phyloP scores from a whole-genome alignment of 2,888 invertebrate genomes.

The Platypus cylindrus region DNA sequence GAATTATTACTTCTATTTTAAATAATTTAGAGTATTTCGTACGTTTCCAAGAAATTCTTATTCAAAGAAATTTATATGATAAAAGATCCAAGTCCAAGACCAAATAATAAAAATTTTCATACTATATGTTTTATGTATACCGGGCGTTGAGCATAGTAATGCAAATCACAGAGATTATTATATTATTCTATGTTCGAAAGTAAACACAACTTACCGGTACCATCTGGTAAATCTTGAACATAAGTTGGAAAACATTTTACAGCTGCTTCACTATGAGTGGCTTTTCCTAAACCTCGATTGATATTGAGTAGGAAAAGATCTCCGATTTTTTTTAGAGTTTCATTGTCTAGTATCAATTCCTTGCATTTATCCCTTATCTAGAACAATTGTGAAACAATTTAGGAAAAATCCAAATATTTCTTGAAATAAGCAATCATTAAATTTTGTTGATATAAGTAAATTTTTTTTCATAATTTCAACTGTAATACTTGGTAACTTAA shows the following conservation, averaged over 20 bases:
- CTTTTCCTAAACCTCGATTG: slow-evolving; percentile 64
- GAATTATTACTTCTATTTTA: too few species aligned
- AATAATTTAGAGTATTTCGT: too few species aligned
- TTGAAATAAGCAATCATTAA: too few species aligned
- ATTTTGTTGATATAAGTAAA: too few species aligned
- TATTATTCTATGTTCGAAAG: background rate
- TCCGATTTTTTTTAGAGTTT: slow-evolving; percentile 66
- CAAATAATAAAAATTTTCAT: too few species aligned
- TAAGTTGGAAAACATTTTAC: slow-evolving; percentile 95
- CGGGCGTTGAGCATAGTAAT: background rate
- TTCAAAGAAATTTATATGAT: too few species aligned
- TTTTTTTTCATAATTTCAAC: too few species aligned
- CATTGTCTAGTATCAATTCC: slow-evolving; percentile 47
- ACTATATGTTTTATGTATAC: too few species aligned
- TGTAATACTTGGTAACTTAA: too few species aligned
- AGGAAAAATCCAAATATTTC: background rate
- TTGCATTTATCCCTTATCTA: slow-evolving; percentile 18
- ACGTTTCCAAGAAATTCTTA: too few species aligned
- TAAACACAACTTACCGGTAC: slow-evolving; percentile 39
- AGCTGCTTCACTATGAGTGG: slow-evolving; percentile 61
- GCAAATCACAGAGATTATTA: too few species aligned
- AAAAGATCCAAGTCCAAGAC: too few species aligned
- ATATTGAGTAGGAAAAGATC: slow-evolving; percentile 63
- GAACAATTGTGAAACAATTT: slow-evolving; percentile 14
- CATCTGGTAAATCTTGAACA: slow-evolving; percentile 89